Evolutionary conservation across 2,888 invertebrate species (phyloP), one percentile per base, ranked within the genome.

Genomic region (Cylindroiulus punctatus): DNA sequence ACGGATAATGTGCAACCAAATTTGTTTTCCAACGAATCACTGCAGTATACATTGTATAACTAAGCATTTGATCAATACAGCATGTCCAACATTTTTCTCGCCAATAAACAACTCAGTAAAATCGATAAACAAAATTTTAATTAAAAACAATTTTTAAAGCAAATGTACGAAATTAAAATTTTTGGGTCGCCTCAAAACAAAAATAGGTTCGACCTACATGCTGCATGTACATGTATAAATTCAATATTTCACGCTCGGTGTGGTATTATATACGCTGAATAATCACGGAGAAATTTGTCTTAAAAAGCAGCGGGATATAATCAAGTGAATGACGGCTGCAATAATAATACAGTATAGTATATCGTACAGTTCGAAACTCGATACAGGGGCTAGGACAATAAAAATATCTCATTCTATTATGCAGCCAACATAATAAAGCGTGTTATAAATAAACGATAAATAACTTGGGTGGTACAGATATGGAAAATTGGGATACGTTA

Each of bases 401-500:
- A 30, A 12, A 76, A 76, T 76, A 76, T 76, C 76, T 76, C 14
- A 17, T 76, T 76, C 32, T 76, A 76, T 76, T 76, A 76, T 76
- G 76, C 76, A 32, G 76, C 76, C 76, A 17, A 76, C 76, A 76
- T 76, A 76, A 32, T 76, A 76, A 30, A 12, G 76, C 26, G 30
- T 2, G 26, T 76, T 76, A 76, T 76, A 76, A 76, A 76, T 76
- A 76, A 76, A 76, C 76, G 76, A 76, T 76, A 76, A 76, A 76
- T 76, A 76, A 76, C 76, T 76, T 76, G 76, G 76, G 76, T 76
- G 76, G 76, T 76, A 76, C 30, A 76, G 76, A 76, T 76, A 76
- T 76, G 30, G 76, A 76, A 76, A 76, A 76, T 76, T 76, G 26
- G 76, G 76, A 76, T 76, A 30, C 14, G 26, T 76, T 76, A 14